A percentile compares a stretch with the other conserved stretches of the same genome.
These are phyloP conservation scores for Diabrotica undecimpunctata DNA, from an alignment of 1,140 invertebrate species.

Conservation along the genomic window DNA sequence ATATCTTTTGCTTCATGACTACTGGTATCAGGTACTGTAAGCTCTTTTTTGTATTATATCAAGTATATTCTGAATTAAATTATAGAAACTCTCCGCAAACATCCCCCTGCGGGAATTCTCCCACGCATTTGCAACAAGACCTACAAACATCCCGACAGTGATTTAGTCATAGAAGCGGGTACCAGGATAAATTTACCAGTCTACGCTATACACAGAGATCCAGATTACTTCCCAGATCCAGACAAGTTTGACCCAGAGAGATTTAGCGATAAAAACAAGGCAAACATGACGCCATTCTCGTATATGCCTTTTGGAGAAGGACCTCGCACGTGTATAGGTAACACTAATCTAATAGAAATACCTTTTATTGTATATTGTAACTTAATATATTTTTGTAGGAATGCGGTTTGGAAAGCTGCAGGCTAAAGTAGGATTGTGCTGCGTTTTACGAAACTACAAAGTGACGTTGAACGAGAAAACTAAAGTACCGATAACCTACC, in stretches of 20 bases:
- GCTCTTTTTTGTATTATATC: neutral
- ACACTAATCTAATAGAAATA: no score
- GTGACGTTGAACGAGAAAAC: constrained; percentile 16
- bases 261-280: constrained; percentile 45
- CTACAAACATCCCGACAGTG: constrained; percentile 39
- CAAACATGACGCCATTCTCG: constrained; percentile 41
- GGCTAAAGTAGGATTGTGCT: constrained; percentile 20
- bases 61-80: no score
- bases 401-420: constrained; percentile 24
- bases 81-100: constrained; percentile 50
- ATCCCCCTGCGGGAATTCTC: constrained; percentile 45
- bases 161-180: constrained; percentile 44
- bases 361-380: no score
- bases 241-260: constrained; percentile 56
- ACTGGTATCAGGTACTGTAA: neutral
- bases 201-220: constrained; percentile 46
- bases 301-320: constrained; percentile 59
- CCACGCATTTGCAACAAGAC: constrained; percentile 35
- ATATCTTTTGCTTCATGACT: neutral
- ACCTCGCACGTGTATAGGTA: constrained; percentile 54
- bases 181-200: constrained; percentile 42
- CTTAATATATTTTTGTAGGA: constrained; percentile 6
- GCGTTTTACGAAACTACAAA: constrained; percentile 21
- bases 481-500: constrained; percentile 14
- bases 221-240: constrained; percentile 54